Evolutionary conservation across 2,888 invertebrate genomes (phyloP).

Genomic region (Chloromyia formosa): DNA sequence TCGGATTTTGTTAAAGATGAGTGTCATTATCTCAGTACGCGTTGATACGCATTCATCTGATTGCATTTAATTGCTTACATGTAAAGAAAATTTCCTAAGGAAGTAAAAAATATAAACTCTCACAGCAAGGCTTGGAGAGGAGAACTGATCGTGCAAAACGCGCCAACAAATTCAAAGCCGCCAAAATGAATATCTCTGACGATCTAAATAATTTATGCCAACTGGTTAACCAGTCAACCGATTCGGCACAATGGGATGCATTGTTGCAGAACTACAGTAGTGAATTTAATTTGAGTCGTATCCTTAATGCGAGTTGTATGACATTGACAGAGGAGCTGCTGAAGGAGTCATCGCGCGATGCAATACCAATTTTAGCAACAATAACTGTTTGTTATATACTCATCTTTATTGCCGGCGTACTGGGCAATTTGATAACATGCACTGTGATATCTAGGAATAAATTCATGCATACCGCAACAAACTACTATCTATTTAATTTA

Average conservation of each 20-base stretch:
- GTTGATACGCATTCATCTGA: no score
- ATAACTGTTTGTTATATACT: constrained; percentile 76
- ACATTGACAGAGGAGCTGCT: constrained; percentile 2
- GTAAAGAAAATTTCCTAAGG: no score
- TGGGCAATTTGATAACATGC: constrained; percentile 87
- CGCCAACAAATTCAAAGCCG: no score
- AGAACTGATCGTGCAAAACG: no score
- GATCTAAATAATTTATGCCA: constrained; percentile 5
- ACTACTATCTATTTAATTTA: constrained; percentile 85
- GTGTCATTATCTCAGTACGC: no score
- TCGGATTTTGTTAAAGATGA: no score
- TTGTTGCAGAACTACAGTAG: constrained; percentile 18
- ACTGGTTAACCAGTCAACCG: constrained; percentile 7
- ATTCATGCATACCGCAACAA: constrained; percentile 84
- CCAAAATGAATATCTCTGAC: constrained; percentile 20
- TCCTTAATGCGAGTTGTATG: constrained; percentile 21
- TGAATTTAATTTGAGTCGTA: constrained; percentile 11
- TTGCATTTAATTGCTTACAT: no score
- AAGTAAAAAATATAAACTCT: no score
- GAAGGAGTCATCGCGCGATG: constrained; percentile 49
- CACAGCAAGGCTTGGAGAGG: no score
- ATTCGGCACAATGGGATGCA: constrained; percentile 7
- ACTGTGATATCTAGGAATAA: constrained; percentile 83
- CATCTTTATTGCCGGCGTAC: constrained; percentile 73
- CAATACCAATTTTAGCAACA: constrained; percentile 59